These are phyloP conservation scores for Enteromius argenteus DNA, from an alignment of 2,797 vertebrate genomes.

Conservation along the genomic window DNA sequence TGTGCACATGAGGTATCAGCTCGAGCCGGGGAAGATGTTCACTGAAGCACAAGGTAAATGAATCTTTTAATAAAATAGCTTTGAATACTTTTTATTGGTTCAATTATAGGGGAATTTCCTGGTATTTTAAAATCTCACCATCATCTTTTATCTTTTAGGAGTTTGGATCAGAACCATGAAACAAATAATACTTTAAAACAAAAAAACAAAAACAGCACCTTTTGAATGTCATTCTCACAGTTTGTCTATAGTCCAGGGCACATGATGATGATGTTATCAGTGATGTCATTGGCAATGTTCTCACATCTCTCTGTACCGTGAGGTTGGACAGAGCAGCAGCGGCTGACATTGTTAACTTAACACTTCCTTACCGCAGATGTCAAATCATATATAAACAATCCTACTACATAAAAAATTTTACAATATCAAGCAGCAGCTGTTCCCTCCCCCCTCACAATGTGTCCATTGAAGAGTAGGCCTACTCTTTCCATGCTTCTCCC, in stretches of 20 bases:
- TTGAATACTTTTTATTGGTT: slow-evolving; percentile 71
- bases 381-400: slow-evolving; percentile 23
- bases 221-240: slow-evolving; percentile 52
- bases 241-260: slow-evolving; percentile 60
- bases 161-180: slow-evolving; percentile 50
- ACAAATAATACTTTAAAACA: slow-evolving; percentile 40
- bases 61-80: slow-evolving; percentile 70
- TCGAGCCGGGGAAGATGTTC: slow-evolving; percentile 58
- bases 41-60: slow-evolving; percentile 64
- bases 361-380: slow-evolving; percentile 36
- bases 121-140: not conserved
- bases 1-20: slow-evolving; percentile 72
- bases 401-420: slow-evolving; percentile 35
- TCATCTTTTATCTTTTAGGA: not conserved
- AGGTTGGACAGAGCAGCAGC: slow-evolving; percentile 63
- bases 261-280: slow-evolving; percentile 57
- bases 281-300: slow-evolving; percentile 60
- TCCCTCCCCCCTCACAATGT: slow-evolving; percentile 68
- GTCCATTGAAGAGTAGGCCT: slow-evolving; percentile 67
- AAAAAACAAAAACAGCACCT: slow-evolving; percentile 59
- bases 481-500: slow-evolving; percentile 44
- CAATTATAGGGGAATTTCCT: slow-evolving; percentile 57
- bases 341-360: slow-evolving; percentile 62
- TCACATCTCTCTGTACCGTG: slow-evolving; percentile 41
- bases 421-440: slow-evolving; percentile 66